These are phyloP conservation scores for Apotomis betuletana DNA, from an alignment of 2,888 invertebrate species.

Conservation along the genomic window DNA sequence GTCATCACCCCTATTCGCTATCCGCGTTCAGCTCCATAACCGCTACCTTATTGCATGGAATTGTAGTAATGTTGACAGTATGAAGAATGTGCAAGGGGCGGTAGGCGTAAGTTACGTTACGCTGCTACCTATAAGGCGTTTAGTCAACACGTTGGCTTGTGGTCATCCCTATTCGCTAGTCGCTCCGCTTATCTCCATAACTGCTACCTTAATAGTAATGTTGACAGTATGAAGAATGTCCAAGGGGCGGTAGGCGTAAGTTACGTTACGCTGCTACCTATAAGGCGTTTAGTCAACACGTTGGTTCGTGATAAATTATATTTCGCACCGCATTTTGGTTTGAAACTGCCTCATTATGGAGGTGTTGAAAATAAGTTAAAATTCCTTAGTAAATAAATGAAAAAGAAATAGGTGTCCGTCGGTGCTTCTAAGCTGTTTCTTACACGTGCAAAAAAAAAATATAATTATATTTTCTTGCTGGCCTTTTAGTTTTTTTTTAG, in stretches of 20 bases:
- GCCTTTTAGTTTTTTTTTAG: too few relatives aligned
- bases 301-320: slow-evolving; percentile 47
- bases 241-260: slow-evolving; percentile 48
- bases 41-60: slow-evolving; percentile 23
- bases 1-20: neutral
- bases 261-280: slow-evolving; percentile 44
- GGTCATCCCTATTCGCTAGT: neutral
- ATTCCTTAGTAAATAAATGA: neutral
- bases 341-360: slow-evolving; percentile 21
- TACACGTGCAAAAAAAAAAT: too few relatives aligned
- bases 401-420: too few relatives aligned
- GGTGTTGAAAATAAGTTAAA: neutral
- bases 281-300: slow-evolving; percentile 51
- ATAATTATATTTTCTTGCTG: too few relatives aligned
- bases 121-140: slow-evolving; percentile 47
- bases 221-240: slow-evolving; percentile 54
- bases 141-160: slow-evolving; percentile 47
- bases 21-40: slow-evolving; percentile 23
- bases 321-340: slow-evolving; percentile 32
- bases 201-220: slow-evolving; percentile 43
- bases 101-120: slow-evolving; percentile 45
- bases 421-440: too few relatives aligned
- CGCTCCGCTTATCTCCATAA: slow-evolving; percentile 34
- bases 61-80: slow-evolving; percentile 49
- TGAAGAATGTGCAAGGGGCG: slow-evolving; percentile 52